Evolutionary conservation across 2,888 invertebrate genomes (phyloP).

Genomic region (Chirona hameri): DNA sequence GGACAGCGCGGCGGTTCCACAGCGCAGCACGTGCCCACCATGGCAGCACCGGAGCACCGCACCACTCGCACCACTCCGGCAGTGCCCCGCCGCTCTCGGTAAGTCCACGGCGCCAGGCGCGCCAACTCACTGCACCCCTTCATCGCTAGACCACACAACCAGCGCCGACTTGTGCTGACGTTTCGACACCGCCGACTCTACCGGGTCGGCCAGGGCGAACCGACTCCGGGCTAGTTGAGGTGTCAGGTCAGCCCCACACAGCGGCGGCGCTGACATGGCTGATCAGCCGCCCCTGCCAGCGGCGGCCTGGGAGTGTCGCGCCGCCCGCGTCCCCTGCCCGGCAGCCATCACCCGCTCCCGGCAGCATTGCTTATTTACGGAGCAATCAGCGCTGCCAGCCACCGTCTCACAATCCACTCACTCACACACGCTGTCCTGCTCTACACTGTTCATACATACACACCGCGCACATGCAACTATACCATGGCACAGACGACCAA

Average conservation of each 20-base stretch:
- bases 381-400: neutral
- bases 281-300: neutral
- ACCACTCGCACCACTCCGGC: neutral
- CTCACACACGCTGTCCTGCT: no score
- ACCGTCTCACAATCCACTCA: neutral
- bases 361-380: neutral
- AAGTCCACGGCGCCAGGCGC: neutral
- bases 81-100: neutral
- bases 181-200: no score
- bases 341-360: neutral
- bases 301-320: neutral
- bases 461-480: no score
- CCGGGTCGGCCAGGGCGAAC: no score
- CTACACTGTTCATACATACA: no score
- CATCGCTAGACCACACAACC: no score
- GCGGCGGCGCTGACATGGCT: neutral
- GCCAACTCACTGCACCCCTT: no score
- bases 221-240: no score
- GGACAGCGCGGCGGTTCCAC: neutral
- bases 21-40: neutral
- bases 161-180: no score
- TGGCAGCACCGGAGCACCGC: neutral
- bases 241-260: neutral
- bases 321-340: neutral
- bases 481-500: no score